A percentile compares a stretch with the other conserved stretches of the same genome.
Evolutionary conservation across 2,113 vertebrate species (phyloP).

Genomic region (Catagonus wagneri): DNA sequence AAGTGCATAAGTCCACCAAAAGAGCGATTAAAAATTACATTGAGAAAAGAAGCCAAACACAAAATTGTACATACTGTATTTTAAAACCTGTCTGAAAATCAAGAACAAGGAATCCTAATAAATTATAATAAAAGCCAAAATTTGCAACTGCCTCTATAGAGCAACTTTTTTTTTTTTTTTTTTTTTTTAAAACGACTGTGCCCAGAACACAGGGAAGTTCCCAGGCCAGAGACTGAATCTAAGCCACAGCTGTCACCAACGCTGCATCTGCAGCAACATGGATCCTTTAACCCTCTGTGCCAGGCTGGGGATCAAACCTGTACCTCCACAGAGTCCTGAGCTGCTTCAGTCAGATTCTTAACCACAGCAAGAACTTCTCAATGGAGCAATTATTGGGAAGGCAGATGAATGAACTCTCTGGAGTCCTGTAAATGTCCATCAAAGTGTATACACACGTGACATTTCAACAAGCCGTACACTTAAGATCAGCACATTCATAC

Average conservation of each 20-base stretch:
- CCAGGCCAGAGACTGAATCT: no score
- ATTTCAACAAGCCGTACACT: not conserved
- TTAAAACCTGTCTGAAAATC: constrained; percentile 1
- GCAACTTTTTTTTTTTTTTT: not conserved
- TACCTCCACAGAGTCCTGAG: no score
- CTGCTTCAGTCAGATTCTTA: no score
- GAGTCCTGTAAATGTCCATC: not conserved
- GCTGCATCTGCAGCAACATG: no score
- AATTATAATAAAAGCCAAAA: constrained; percentile 6
- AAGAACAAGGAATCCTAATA: constrained; percentile 31
- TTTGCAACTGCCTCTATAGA: not conserved
- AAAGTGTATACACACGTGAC: not conserved
- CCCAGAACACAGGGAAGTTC: no score
- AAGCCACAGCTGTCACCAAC: no score
- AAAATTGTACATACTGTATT: not conserved
- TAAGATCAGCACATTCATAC: not conserved
- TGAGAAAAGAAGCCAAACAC: constrained; percentile 31
- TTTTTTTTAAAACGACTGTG: not conserved
- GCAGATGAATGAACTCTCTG: not conserved
- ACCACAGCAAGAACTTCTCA: no score
- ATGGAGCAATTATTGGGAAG: not conserved
- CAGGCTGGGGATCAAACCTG: no score
- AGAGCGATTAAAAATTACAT: not conserved
- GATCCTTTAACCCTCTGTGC: no score
- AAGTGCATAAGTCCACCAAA: not conserved